Evolutionary conservation across 2,113 vertebrate genomes (phyloP), one percentile per base, ranked within the genome.

Genomic region (Gorsachius goisagi): DNA sequence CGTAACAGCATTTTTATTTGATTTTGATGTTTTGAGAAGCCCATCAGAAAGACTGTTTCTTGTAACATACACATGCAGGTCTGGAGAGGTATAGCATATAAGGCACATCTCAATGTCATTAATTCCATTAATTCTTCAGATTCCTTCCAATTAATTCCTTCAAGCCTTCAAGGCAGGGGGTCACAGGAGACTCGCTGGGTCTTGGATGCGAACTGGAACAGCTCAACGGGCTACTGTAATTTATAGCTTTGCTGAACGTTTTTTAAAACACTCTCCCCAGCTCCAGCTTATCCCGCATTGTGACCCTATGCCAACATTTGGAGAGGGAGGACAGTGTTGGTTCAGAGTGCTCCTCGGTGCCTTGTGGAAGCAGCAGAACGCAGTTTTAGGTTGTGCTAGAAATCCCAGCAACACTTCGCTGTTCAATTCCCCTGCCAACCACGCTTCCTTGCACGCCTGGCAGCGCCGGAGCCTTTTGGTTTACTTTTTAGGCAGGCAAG

Each of bases 131-230:
- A 93, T 92, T 92, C 83, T 52, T 84, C 45, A 75, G 52, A 89
- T 92, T 85, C 91, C 52, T 95, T 86, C 53, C 76, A 95, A 53
- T 83, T 92, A 94, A 82, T 88, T 93, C 71, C 71, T 91, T 58
- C 64, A 80, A 50, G 77, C 35, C 81, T 89, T 64, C 72, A 74
- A 88, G 82, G 77, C 79, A 81, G 45, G 5, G 11, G 85, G 64
- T 86, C 73, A 93, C 85, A 81, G 79, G 72, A 93, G 66, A 89
- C 60, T 88, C 2, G 3, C 45, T 32, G 49, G 52, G 44, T 55
- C 80, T 64, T 67, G 39, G 39, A 90, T 21, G 37, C 22, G 84
- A 88, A 74, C 44, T 39, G 44, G 52, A 94, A 67, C 30, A 78
- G 56, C 79, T 90, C 83, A 96, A 44, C 47, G 52, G 44, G 23